Evolutionary conservation across 2,888 invertebrate species (phyloP).

Genomic region (Euspilapteryx auroguttella): DNA sequence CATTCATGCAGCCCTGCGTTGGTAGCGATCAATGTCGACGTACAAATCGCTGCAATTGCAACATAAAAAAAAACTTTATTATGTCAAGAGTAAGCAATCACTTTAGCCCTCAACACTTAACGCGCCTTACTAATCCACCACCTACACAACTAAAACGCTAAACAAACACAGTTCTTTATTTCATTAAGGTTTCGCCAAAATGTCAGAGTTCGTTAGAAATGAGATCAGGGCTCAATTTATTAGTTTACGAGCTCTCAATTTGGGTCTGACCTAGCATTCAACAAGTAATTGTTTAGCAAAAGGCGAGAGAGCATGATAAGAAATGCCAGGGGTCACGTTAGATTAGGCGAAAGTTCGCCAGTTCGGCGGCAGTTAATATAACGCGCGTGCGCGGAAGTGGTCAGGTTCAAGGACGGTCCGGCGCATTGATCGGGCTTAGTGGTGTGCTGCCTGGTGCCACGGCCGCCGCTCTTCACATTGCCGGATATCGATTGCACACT

Average conservation of each 20-base stretch:
- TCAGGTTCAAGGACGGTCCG: slow-evolving; percentile 52
- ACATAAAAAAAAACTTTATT: slow-evolving; percentile 2
- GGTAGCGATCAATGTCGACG: slow-evolving; percentile 31
- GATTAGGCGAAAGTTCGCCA: slow-evolving; percentile 13
- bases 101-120: too few species aligned
- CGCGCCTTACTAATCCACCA: too few species aligned
- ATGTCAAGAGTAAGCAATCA: slow-evolving; percentile 1
- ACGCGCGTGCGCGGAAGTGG: too few species aligned
- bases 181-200: too few species aligned
- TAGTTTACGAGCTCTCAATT: too few species aligned
- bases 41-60: slow-evolving; percentile 12
- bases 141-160: too few species aligned
- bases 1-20: slow-evolving; percentile 53
- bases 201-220: too few species aligned
- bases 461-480: slow-evolving; percentile 20
- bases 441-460: slow-evolving; percentile 23
- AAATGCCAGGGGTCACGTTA: slow-evolving; percentile 40
- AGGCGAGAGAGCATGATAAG: slow-evolving; percentile 36
- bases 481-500: too few species aligned
- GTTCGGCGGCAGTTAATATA: too few species aligned
- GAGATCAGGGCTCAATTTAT: too few species aligned
- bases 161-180: too few species aligned
- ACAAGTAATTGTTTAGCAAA: slow-evolving; percentile 26
- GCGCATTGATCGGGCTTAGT: slow-evolving; percentile 36
- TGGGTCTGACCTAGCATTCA: too few species aligned